phyloP scores from a whole-genome alignment of 2,113 vertebrate species.

The Nettapus auritus region DNA sequence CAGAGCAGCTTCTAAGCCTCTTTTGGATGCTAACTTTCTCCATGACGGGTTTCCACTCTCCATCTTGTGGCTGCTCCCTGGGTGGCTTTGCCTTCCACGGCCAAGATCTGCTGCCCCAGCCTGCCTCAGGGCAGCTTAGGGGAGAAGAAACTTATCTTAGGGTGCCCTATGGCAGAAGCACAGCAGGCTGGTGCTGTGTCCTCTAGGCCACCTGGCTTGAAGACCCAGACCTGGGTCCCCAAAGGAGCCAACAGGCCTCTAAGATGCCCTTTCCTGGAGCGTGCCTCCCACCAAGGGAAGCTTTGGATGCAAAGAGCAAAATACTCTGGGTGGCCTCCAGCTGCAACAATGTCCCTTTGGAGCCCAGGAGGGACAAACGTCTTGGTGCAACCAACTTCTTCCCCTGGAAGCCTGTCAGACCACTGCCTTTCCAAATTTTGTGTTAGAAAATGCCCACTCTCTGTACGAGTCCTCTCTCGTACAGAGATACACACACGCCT shows the following conservation, averaged over 20 bases:
- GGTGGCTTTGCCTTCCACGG: background rate
- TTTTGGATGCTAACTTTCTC: background rate
- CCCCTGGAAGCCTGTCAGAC: background rate
- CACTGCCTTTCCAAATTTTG: background rate
- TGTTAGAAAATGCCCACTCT: fast-evolving
- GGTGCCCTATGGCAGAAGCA: background rate
- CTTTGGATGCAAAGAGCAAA: background rate
- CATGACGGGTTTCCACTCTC: background rate
- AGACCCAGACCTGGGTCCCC: background rate
- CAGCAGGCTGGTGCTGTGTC: background rate
- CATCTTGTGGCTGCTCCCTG: background rate
- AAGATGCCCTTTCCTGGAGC: background rate
- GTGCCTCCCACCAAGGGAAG: background rate
- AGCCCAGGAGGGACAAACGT: background rate
- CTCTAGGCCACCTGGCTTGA: background rate
- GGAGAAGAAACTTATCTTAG: background rate
- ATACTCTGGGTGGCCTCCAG: background rate
- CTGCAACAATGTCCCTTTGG: background rate
- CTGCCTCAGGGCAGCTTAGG: fast-evolving
- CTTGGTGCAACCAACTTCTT: background rate
- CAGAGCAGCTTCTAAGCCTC: background rate
- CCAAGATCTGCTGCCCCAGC: background rate
- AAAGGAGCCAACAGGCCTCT: background rate
- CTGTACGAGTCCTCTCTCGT: background rate
- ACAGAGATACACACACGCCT: background rate